Conservation (phyloP, 2,797 vertebrate species). For the Pangasius larnaudii region DNA sequence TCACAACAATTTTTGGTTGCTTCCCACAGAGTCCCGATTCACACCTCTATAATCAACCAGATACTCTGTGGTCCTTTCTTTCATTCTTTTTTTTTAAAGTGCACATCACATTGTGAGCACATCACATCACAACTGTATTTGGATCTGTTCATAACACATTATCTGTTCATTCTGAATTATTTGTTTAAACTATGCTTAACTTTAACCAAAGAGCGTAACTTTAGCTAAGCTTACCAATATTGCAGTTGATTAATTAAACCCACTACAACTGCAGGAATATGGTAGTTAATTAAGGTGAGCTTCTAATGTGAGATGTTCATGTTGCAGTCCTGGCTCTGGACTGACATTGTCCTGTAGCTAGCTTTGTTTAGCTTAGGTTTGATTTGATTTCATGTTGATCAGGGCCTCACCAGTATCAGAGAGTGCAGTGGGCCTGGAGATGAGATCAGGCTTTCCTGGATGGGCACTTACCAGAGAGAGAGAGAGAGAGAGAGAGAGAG, state of each 20-base stretch:
- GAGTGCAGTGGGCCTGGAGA: constrained; percentile 60
- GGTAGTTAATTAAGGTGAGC: background rate
- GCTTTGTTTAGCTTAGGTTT: constrained; percentile 23
- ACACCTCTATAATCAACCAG: background rate
- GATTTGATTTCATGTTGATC: constrained; percentile 27
- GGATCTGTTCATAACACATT: background rate
- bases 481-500: constrained; percentile 49
- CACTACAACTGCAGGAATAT: background rate
- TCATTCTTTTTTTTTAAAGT: background rate
- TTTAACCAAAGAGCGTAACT: background rate
- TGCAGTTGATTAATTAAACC: background rate
- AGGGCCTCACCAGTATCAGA: constrained; percentile 55
- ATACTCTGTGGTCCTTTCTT: background rate
- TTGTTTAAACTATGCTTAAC: background rate
- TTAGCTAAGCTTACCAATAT: background rate
- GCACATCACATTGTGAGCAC: background rate
- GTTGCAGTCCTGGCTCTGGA: background rate
- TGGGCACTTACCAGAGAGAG: constrained; percentile 68
- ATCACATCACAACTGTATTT: background rate
- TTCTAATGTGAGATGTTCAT: background rate
- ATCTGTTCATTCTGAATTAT: background rate
- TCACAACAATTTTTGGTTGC: background rate
- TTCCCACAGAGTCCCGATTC: background rate
- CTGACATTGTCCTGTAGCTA: background rate
- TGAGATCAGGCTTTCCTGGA: constrained; percentile 69